Evolutionary conservation across 1,140 invertebrate species (phyloP), one percentile per base, ranked within the genome.

Genomic region (Drosophila parabipectinata): DNA sequence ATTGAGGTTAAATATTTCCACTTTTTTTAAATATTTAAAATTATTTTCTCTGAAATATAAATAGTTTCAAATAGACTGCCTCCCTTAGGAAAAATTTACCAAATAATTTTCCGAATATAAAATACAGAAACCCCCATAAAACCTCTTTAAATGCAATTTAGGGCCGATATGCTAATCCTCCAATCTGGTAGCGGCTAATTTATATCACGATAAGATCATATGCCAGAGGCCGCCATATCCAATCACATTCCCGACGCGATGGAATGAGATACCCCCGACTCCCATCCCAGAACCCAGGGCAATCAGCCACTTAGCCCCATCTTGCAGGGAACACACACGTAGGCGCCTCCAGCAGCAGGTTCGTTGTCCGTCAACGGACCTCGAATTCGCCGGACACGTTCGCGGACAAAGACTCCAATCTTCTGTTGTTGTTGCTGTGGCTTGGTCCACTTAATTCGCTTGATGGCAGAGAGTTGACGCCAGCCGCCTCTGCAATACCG

Each of bases 391-490:
- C 50, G 66, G 66, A 67, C 60, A 53, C 64, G 60, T 54, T 54
- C 50, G 64, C 60, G 50, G 64, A 68, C 66, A 48, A 39, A 56
- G 66, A 24, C 8, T 14, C 32, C 14, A 37, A 37, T 37, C 34
- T 37, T 37, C 12, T 53, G 59, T 12, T 34, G 28, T 21, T 18
- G 14, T 14, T 55, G 15, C 2, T 18, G 10, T 14, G 44, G 15
- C 2, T 53, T 41, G 60, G 63, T 32, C 68, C 81, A 81, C 77
- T 80, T 84, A 80, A 77, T 84, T 85, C 77, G 54, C 77, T 77
- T 85, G 72, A 84, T 83, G 80, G 57, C 72, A 72, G 66, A 62
- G 64, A 72, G 82, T 72, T 83, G 77, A 87, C 81, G 78, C 76
- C 79, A 79, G 64, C 51, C 41, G 7, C 41, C 18, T 15, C 47